Base-by-base conservation (phyloP, 2,797 vertebrate species). In the Ambastaia sidthimunki region DNA sequence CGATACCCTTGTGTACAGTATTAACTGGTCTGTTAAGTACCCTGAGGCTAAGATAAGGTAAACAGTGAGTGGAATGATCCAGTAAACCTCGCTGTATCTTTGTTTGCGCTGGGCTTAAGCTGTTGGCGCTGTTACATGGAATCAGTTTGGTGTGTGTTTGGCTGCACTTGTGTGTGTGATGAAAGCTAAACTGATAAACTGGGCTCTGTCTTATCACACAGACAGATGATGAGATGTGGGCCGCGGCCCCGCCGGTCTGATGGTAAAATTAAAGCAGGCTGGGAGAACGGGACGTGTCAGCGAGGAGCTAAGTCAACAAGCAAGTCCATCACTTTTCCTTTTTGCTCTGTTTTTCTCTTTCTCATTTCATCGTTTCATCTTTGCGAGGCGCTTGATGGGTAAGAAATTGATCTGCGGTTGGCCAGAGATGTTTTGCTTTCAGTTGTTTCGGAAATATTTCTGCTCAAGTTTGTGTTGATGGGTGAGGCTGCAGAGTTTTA, bases 221-320 rank as follows among this genome's bases (percentile, higher is more conserved):
- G 37, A 74, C 62, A 57, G 52, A 71, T 37, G 16, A 60, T 31
- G 71, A 65, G 48, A 71, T 13, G 4, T 66, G n/a, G 15, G 16
- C 23, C 63, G 31, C 23, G 21, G 44, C 66, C 1, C 19, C 47
- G 52, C 62, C 41, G 62, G 65, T 63, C 52, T 73, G 79, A 81
- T 54, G 25, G 21, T 75, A 72, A 71, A 78, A 76, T 81, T 70
- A 81, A 81, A 77, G 65, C 47, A 55, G 66, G 54, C 74, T 71
- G 54, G 44, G 48, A 62, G 67, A 75, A 15, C 54, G 41, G 41
- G 41, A 70, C 65, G 28, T 65, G 74, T 71, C 74, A 80, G 67
- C 74, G 63, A 65, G 69, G 69, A 67, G 60, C 65, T 7, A 37
- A 65, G 62, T 57, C 21, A 55, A 47, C 48, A 74, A 77, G 48